A percentile compares a stretch with the other conserved stretches of the same genome.
Evolutionary conservation across 2,113 vertebrate genomes (phyloP).

Genomic region (Plectropomus leopardus): DNA sequence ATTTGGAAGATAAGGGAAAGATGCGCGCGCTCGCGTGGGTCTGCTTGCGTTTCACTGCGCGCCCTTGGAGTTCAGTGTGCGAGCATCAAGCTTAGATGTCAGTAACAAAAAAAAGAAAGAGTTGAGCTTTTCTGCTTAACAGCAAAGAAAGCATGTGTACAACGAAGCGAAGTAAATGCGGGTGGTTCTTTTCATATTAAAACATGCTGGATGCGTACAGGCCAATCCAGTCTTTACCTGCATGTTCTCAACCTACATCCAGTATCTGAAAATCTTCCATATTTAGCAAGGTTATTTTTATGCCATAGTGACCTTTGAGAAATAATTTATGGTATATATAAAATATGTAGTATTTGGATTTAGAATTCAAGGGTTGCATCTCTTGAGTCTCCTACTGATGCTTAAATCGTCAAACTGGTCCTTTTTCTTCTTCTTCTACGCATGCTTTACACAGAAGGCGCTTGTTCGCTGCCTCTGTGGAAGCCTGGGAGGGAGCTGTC

Average conservation of each 20-base stretch:
- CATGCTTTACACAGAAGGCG: slow-evolving; percentile 53
- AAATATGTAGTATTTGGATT: slow-evolving; percentile 10
- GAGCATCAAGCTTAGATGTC: slow-evolving; percentile 4
- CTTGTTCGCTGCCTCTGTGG: slow-evolving; percentile 56
- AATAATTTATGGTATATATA: neutral
- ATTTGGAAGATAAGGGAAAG: slow-evolving; percentile 39
- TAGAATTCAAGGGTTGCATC: slow-evolving; percentile 17
- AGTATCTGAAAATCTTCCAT: slow-evolving; percentile 36
- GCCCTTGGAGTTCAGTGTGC: slow-evolving; percentile 58
- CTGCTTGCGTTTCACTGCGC: slow-evolving; percentile 51
- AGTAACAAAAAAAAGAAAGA: neutral
- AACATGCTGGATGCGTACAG: neutral
- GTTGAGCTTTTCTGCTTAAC: neutral
- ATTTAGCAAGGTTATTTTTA: slow-evolving; percentile 35
- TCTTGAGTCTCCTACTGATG: neutral
- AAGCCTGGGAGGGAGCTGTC: slow-evolving; percentile 77
- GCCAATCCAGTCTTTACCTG: slow-evolving; percentile 15
- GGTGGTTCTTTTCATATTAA: neutral
- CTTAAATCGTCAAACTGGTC: neutral
- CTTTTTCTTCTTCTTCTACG: neutral
- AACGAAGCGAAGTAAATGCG: neutral
- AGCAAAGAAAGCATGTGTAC: neutral
- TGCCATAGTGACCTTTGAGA: slow-evolving; percentile 22
- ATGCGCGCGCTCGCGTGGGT: slow-evolving; percentile 42
- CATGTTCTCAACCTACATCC: slow-evolving; percentile 35